Conservation (phyloP, 2,888 invertebrate genomes). For the Macaria liturata region DNA sequence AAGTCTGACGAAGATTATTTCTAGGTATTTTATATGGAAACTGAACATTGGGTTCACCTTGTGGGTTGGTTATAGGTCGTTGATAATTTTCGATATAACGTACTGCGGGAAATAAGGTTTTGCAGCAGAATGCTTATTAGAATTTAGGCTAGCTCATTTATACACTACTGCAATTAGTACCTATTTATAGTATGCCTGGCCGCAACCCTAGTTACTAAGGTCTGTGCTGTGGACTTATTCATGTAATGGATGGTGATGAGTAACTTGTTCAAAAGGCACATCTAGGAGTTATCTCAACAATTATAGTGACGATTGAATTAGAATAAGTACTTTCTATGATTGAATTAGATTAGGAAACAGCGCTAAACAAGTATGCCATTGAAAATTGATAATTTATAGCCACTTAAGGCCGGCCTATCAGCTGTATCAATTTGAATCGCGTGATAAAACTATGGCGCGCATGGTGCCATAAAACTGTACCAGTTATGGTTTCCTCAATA, state of each 20-base stretch:
- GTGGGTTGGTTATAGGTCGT: constrained; percentile 11
- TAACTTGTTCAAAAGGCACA: constrained; percentile 69
- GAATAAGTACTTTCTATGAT: constrained; percentile 36
- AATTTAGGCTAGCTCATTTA: background rate
- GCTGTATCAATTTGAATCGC: background rate
- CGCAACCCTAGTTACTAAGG: constrained; percentile 1
- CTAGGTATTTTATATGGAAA: too few species aligned
- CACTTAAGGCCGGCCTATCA: background rate
- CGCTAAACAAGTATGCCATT: constrained; percentile 2
- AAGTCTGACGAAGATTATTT: too few species aligned
- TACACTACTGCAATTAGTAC: background rate
- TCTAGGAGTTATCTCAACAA: constrained; percentile 52
- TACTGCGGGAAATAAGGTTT: background rate
- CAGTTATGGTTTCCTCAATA: background rate
- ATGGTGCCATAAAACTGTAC: constrained; percentile 3
- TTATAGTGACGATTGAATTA: constrained; percentile 34
- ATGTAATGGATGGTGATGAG: constrained; percentile 63
- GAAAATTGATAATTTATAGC: constrained; percentile 3
- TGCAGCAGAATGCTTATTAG: background rate
- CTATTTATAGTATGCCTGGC: background rate
- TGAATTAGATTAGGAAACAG: background rate
- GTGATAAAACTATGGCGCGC: background rate
- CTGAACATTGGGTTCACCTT: too few species aligned
- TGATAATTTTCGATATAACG: constrained; percentile 11
- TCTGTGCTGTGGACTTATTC: constrained; percentile 54